Evolutionary conservation across 2,797 vertebrate genomes (phyloP), one percentile per base, ranked within the genome.

Genomic region (Esox masquinongy): DNA sequence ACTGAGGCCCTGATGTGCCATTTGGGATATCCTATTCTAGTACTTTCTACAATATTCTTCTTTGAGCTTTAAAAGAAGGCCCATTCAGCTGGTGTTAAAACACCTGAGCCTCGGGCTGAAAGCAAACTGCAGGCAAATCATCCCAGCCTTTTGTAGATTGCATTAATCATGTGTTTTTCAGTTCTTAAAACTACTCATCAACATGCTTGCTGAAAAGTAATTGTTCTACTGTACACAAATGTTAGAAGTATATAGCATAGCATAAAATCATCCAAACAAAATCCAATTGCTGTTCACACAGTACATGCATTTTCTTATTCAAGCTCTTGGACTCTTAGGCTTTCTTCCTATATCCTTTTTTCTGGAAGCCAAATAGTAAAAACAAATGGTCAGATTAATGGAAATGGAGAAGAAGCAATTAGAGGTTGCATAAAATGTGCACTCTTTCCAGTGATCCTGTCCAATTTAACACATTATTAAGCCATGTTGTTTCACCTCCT

Each of bases 401-500:
- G 66, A 50, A n/a, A 31, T 7, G 26, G 73, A 67, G 22, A 53
- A 29, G 61, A 26, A 64, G 73, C 43, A 66, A 63, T 31, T 50
- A 29, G 29, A 53, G 73, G 72, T 74, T 64, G 72, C 72, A 74
- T 74, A 66, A 24, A 66, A 64, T 66, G 49, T 53, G 61, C 70
- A 26, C n/a, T 19, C 59, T 66, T 36, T 50, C 61, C 61, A 67
- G 49, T 11, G 47, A 74, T 26, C 73, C 49, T 74, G 61, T 74
- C 61, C 73, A 74, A 74, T 74, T 74, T 66, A 64, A 74, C 73
- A 74, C 73, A 49, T 64, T 74, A 66, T 74, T 74, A 74, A 74
- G 36, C 61, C 73, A n/a, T 64, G 74, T 73, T 75, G 80, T 75
- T 67, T 70, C 70, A 71, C 51, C 70, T 71, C 49, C 49, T 71